These are phyloP conservation scores for Anableps anableps DNA, from an alignment of 2,797 vertebrate genomes.

Conservation along the genomic window DNA sequence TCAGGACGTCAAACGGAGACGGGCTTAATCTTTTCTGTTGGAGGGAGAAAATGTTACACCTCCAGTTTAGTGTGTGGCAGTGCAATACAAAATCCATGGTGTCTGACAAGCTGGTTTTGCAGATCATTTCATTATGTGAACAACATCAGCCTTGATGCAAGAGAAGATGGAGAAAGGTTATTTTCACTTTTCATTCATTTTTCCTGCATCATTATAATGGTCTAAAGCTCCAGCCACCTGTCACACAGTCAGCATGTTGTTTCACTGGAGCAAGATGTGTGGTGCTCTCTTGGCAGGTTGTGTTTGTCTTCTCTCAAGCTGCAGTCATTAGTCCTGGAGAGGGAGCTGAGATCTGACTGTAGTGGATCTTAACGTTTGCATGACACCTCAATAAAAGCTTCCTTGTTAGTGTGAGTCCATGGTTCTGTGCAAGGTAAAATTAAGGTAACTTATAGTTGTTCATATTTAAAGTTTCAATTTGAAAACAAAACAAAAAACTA, in stretches of 20 bases:
- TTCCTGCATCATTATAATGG: slow-evolving; percentile 40
- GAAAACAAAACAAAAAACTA: not conserved
- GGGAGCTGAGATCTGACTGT: slow-evolving; percentile 1
- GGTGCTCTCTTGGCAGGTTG: slow-evolving; percentile 13
- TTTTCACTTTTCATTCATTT: slow-evolving; percentile 29
- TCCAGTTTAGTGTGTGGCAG: slow-evolving; percentile 18
- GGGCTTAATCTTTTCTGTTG: slow-evolving; percentile 32
- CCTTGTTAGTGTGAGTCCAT: slow-evolving; percentile 6
- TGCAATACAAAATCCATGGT: slow-evolving; percentile 22
- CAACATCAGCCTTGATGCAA: not conserved
- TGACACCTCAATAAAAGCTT: slow-evolving; percentile 32
- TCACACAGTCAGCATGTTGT: slow-evolving; percentile 4
- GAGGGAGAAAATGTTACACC: slow-evolving; percentile 22
- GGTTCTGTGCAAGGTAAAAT: slow-evolving; percentile 1
- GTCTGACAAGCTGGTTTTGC: slow-evolving; percentile 20
- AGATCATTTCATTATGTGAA: slow-evolving; percentile 29
- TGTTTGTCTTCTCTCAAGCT: slow-evolving; percentile 7
- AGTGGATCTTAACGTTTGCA: slow-evolving; percentile 3
- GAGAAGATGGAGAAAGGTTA: slow-evolving; percentile 2
- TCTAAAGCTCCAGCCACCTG: slow-evolving; percentile 7
- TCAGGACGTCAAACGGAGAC: slow-evolving; percentile 27
- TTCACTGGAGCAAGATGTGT: slow-evolving; percentile 17
- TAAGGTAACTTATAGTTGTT: not conserved
- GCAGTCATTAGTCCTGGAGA: slow-evolving; percentile 9
- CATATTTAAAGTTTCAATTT: not conserved